Evolutionary conservation across 2,797 vertebrate species (phyloP).

Genomic region (Varecia variegata): DNA sequence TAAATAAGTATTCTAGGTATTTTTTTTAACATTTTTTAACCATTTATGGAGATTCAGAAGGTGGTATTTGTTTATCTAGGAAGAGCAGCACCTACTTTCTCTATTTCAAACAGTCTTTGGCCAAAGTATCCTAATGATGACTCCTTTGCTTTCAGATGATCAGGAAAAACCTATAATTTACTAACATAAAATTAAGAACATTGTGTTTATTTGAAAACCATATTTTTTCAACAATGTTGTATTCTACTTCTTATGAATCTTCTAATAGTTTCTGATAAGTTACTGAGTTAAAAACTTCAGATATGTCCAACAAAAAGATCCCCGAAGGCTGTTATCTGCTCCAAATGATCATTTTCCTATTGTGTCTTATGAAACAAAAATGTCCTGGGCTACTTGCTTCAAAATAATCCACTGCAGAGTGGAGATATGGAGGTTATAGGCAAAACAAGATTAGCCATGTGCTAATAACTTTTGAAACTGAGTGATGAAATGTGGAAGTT

Average conservation of each 20-base stretch:
- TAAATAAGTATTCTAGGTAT: not conserved
- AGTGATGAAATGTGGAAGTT: not conserved
- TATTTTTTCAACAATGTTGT: not conserved
- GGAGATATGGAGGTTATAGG: not conserved
- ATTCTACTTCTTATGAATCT: not conserved
- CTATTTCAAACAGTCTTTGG: not conserved
- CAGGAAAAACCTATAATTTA: not conserved
- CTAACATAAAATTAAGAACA: constrained; percentile 10
- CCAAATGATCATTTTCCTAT: not conserved
- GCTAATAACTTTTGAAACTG: not conserved
- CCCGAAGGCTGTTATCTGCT: not conserved
- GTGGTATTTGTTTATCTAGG: not conserved
- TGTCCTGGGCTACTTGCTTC: not conserved
- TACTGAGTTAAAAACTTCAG: not conserved
- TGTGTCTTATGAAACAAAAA: not conserved
- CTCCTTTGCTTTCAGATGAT: not conserved
- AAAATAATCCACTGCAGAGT: not conserved
- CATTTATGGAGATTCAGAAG: not conserved
- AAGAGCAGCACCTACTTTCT: not conserved
- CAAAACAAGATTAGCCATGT: not conserved
- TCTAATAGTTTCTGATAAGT: not conserved
- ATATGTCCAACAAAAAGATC: not conserved
- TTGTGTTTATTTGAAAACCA: not conserved
- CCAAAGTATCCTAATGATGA: not conserved
- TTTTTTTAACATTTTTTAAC: not conserved